Evolutionary conservation across 1,140 invertebrate species (phyloP).

Genomic region (Zaprionus kolodkinae): DNA sequence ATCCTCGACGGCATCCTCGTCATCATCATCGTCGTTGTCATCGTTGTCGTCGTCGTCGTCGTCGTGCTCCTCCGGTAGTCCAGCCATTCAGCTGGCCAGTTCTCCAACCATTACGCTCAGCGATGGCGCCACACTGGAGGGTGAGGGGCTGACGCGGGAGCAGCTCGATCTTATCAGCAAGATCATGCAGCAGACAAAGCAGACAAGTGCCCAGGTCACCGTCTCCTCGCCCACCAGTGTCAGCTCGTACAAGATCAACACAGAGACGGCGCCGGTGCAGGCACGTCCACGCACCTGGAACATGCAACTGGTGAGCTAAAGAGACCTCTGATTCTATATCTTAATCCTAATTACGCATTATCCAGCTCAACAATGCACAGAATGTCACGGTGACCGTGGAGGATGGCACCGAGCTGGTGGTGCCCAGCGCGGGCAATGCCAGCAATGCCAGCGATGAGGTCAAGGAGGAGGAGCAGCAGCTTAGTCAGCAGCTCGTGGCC

Average conservation of each 20-base stretch:
- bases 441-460: slow-evolving; percentile 40
- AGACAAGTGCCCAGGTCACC: slow-evolving; percentile 83
- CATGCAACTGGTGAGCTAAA: slow-evolving; percentile 83
- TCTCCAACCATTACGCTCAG: slow-evolving; percentile 81
- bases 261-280: slow-evolving; percentile 50
- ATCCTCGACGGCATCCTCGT: slow-evolving; percentile 61
- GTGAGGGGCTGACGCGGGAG: slow-evolving; percentile 89
- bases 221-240: slow-evolving; percentile 84
- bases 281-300: slow-evolving; percentile 84
- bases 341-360: too few relatives aligned
- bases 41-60: slow-evolving; percentile 51
- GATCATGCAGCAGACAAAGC: slow-evolving; percentile 90
- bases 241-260: slow-evolving; percentile 84
- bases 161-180: slow-evolving; percentile 91
- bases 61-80: slow-evolving; percentile 44
- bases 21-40: slow-evolving; percentile 51
- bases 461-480: slow-evolving; percentile 73
- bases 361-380: slow-evolving; percentile 71
- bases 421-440: slow-evolving; percentile 13
- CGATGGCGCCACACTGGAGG: slow-evolving; percentile 86
- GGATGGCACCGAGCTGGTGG: slow-evolving; percentile 71
- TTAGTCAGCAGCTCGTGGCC: slow-evolving; percentile 80
- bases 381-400: slow-evolving; percentile 79
- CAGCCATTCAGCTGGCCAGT: slow-evolving; percentile 41
- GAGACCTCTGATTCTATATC: neutral